Evolutionary conservation across 2,113 vertebrate species (phyloP), one percentile per base, ranked within the genome.

Genomic region (Oceanites oceanicus): DNA sequence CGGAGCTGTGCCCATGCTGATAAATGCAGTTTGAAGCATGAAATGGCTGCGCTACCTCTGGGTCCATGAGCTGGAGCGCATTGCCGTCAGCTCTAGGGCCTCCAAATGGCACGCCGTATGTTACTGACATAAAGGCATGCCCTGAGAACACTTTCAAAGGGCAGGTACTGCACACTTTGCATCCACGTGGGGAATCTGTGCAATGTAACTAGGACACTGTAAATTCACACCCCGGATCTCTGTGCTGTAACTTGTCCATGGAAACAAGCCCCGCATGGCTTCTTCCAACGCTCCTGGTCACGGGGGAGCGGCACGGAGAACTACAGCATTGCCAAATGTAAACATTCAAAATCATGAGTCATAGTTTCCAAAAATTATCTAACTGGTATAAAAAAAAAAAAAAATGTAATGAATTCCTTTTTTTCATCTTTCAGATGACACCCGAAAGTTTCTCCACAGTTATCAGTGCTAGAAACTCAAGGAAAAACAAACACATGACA

Each of bases 311-410:
- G 94, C 92, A 73, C 12, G 0, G 70, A 94, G 79, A 94, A 5
- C 62, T 38, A 40, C 45, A 53, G 77, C 13, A 0, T 34, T 94
- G 91, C 91, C 92, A 97, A 78, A 89, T 49, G 45, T 52, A 58
- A 94, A 70, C 84, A 50, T 12, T 89, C 83, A 85, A 92, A 92
- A 84, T 78, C 80, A 15, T 91, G 96, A 97, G 73, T 95, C 96
- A 95, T 8, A 91, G 79, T 94, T 96, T 94, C 96, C 80, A 6
- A 95, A 96, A 96, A 87, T 87, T 90, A 92, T 92, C 84, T 86
- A 92, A 86, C 62, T 82, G 55, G 84, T 68, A 49, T 92, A 20
- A 44, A 34, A 55, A 50, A 12, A 36, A 7, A 18, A 49, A 45
- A 1, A 34, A 72, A 63, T 19, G 12, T 65, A 82, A 90, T 50